A percentile compares a stretch with the other conserved stretches of the same genome.
Evolutionary conservation across 2,888 invertebrate species (phyloP).

Genomic region (Rhingia rostrata): DNA sequence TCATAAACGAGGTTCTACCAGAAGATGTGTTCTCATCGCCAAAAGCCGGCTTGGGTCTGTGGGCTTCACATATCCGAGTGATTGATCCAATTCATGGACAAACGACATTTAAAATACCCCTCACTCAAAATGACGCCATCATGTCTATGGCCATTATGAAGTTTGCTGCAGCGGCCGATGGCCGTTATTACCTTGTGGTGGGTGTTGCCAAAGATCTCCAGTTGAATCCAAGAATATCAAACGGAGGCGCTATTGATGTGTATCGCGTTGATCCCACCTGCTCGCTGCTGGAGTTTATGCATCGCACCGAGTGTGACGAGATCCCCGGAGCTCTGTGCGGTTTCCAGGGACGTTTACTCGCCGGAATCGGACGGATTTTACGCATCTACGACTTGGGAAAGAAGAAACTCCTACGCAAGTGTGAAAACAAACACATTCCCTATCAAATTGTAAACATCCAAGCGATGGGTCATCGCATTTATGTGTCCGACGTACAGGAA

Average conservation of each 20-base stretch:
- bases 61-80: slow-evolving; percentile 95
- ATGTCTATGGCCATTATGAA: slow-evolving; percentile 93
- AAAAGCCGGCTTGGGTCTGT: slow-evolving; percentile 97
- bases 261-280: slow-evolving; percentile 89
- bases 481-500: slow-evolving; percentile 97
- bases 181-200: slow-evolving; percentile 87
- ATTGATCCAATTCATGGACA: slow-evolving; percentile 92
- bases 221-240: slow-evolving; percentile 92
- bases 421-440: slow-evolving; percentile 98
- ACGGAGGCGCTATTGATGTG: slow-evolving; percentile 93
- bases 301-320: slow-evolving; percentile 96
- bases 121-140: slow-evolving; percentile 98
- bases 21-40: slow-evolving; percentile 97
- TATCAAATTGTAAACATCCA: slow-evolving; percentile 96
- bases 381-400: slow-evolving; percentile 98
- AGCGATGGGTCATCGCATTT: slow-evolving; percentile 96
- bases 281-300: slow-evolving; percentile 93
- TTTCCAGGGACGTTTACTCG: slow-evolving; percentile 95
- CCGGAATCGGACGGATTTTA: slow-evolving; percentile 95
- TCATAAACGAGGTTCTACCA: slow-evolving; percentile 96
- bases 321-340: slow-evolving; percentile 94
- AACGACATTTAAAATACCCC: slow-evolving; percentile 89
- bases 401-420: slow-evolving; percentile 97
- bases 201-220: slow-evolving; percentile 96
- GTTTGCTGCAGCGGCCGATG: slow-evolving; percentile 86